Base-by-base conservation (phyloP, 2,888 invertebrate genomes). In the Euproctis similis region DNA sequence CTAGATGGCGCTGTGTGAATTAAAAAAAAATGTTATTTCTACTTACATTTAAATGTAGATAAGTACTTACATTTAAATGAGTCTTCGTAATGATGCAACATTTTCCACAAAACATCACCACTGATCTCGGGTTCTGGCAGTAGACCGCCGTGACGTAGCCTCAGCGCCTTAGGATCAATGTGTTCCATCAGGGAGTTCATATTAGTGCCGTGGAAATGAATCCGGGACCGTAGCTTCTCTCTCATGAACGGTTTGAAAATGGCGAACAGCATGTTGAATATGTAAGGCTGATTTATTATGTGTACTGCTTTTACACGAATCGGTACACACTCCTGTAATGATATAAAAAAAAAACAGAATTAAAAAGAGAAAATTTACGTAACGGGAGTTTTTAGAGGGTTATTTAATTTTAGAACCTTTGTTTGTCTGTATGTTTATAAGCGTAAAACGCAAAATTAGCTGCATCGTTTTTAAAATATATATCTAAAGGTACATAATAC, bases 231-330 rank as follows among this genome's bases (percentile, higher is more conserved):
- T 10, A 95, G 74, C 75, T 95, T 96, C 59, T 94, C 93, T 42
- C 91, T 86, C 46, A 96, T 80, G 63, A 96, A 96, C 1, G 96
- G 96, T 63, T 94, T 95, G 69, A 96, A 92, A 30, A 97, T 86
- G 5, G 92, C 89, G 56, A 92, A 96, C 2, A 94, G 81, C 88
- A 95, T 90, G 59, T 94, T 94, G 75, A 96, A 96, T 36, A 95
- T 86, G 43, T 88, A 89, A 0, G 96, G 93, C 61, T 96, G 95
- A 64, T 94, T 94, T n/a, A 96, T 85, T 26, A 96, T 87, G 60
- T 96, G 96, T 2, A 97, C 89, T 0, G 89, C 94, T 71, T 95
- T 95, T 23, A 97, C 74, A 26, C 96, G 88, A 37, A 90, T 85
- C 0, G 96, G 94, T 14, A 94, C 89, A 54, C 93, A 92, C 57